A percentile compares a stretch with the other conserved stretches of the same genome.
Evolutionary conservation across 2,888 invertebrate species (phyloP).

Genomic region (Xanthia icteritia): DNA sequence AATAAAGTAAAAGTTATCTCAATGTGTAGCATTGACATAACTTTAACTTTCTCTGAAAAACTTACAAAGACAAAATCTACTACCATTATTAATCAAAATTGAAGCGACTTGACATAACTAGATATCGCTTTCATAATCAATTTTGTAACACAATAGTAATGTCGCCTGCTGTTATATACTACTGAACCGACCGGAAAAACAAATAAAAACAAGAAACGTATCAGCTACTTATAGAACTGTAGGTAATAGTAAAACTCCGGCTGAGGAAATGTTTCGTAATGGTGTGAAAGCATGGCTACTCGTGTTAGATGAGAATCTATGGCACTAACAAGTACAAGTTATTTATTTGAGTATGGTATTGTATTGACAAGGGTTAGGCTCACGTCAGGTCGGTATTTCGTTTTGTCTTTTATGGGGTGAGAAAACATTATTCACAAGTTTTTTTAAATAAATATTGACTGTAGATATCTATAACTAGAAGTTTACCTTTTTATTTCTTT

Average conservation of each 20-base stretch:
- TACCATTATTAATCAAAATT: neutral
- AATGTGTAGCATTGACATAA: too few species aligned
- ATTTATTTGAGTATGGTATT: slow-evolving; percentile 19
- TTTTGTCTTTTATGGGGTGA: neutral
- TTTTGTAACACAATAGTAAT: neutral
- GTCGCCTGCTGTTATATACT: too few species aligned
- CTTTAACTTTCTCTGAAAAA: neutral
- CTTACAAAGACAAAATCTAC: too few species aligned
- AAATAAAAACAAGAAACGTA: slow-evolving; percentile 28
- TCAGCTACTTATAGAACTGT: slow-evolving; percentile 5
- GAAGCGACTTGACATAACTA: neutral
- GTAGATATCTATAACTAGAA: neutral
- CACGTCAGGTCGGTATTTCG: neutral
- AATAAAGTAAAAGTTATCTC: neutral
- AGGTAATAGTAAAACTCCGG: slow-evolving; percentile 8
- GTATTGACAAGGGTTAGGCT: slow-evolving; percentile 16
- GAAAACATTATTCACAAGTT: too few species aligned
- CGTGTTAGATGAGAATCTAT: slow-evolving; percentile 37
- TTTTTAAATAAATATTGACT: too few species aligned
- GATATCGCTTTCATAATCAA: neutral
- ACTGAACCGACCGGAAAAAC: neutral
- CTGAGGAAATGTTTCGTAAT: slow-evolving; percentile 17
- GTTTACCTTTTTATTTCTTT: neutral
- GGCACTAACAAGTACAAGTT: slow-evolving; percentile 37
- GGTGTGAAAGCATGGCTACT: slow-evolving; percentile 25